Percentiles rank a stretch among this genome's conserved stretches.
Conservation (phyloP, 1,140 invertebrate genomes). For the Anastrepha obliqua region DNA sequence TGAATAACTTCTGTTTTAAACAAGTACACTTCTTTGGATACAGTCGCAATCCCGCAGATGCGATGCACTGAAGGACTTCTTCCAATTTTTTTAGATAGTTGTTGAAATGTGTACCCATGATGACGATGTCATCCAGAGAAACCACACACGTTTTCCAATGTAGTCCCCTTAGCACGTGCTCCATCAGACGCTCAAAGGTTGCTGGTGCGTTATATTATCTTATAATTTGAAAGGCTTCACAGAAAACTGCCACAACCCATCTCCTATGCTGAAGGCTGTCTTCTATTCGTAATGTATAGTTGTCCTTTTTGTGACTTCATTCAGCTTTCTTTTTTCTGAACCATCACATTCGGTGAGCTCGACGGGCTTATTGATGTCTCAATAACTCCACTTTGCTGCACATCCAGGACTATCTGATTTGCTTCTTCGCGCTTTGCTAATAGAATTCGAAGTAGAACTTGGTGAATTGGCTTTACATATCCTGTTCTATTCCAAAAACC, state of each 20-base stretch:
- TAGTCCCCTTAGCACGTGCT: neutral
- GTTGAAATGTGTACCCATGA: neutral
- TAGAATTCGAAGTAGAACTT: no score
- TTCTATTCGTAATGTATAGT: neutral
- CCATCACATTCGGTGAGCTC: no score
- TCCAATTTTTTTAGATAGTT: neutral
- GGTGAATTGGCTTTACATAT: no score
- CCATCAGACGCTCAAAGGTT: neutral
- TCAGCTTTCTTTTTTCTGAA: no score
- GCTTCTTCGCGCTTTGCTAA: no score
- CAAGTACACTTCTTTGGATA: neutral
- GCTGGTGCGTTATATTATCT: neutral
- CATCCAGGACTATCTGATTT: no score
- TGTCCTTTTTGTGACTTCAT: no score
- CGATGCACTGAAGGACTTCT: neutral
- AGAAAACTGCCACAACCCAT: neutral
- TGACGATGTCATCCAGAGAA: neutral
- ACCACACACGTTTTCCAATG: neutral
- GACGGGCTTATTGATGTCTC: no score
- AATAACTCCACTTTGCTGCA: no score
- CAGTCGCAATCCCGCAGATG: neutral
- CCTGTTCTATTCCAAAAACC: no score
- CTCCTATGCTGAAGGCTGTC: neutral
- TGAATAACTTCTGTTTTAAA: neutral
- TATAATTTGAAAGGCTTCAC: neutral